These are phyloP conservation scores for Semotilus atromaculatus DNA, from an alignment of 2,797 vertebrate genomes.

Conservation along the genomic window DNA sequence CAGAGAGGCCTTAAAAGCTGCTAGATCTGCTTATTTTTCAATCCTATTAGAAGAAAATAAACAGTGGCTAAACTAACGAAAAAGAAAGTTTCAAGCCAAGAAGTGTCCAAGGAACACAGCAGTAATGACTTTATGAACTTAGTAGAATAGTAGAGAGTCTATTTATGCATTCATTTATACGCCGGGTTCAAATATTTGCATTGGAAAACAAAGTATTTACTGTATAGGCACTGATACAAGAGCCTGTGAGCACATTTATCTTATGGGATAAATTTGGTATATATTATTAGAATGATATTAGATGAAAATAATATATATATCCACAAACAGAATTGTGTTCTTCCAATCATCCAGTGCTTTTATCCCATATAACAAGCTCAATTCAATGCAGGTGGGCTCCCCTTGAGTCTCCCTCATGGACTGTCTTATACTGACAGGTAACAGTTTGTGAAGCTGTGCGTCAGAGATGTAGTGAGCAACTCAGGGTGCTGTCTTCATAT, in stretches of 20 bases:
- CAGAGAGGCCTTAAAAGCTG: too few species aligned
- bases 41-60: too few species aligned
- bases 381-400: not conserved
- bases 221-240: constrained; percentile 26
- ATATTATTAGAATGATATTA: constrained; percentile 21
- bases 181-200: constrained; percentile 42
- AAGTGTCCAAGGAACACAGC: too few species aligned
- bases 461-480: not conserved
- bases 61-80: too few species aligned
- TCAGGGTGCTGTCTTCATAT: not conserved
- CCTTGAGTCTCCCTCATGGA: not conserved
- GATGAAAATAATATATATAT: not conserved
- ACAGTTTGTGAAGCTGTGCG: not conserved
- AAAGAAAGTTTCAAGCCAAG: too few species aligned
- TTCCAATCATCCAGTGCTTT: not conserved
- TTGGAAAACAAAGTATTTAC: constrained; percentile 44
- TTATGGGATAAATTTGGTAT: constrained; percentile 1
- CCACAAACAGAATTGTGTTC: not conserved
- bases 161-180: constrained; percentile 59
- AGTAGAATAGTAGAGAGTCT: constrained; percentile 39
- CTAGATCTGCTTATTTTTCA: too few species aligned
- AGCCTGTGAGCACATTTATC: constrained; percentile 20
- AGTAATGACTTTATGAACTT: too few species aligned
- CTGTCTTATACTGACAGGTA: constrained; percentile 10
- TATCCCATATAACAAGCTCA: not conserved